Evolutionary conservation across 1,140 invertebrate genomes (phyloP), one percentile per base, ranked within the genome.

Genomic region (Asbolus verrucosus): DNA sequence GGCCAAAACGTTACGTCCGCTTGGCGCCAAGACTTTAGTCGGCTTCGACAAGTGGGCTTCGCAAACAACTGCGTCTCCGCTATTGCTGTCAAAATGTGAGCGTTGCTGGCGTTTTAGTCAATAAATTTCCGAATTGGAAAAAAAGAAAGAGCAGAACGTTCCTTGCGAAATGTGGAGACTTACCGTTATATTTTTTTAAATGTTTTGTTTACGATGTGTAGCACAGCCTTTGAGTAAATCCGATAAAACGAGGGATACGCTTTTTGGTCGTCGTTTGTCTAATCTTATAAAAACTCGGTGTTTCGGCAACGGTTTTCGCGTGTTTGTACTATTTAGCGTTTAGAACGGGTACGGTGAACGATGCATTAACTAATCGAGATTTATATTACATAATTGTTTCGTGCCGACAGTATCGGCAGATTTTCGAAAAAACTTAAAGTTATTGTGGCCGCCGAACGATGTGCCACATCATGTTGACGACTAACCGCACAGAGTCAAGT

Each of bases 391-490:
- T 79, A 79, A 79, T 76, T 77, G 75, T 74, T 75, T 72, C 27
- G 65, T 68, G 77, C 75, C 76, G 76, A 78, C 74, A 73, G 69
- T 33, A 73, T 76, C 76, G 77, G 75, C 77, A 74, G 67, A 69
- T 75, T 75, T 77, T 77, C 75, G 77, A 79, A 63, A 63, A 63
- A 78, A 76, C 77, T 77, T 78, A 79, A 78, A 77, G 75, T 77
- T 76, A 72, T 70, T 46, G 72, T 75, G 72, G 72, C 72, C 74
- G 69, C 66, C 39, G 38, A 43, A 65, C 78, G 79, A 79, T 79
- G 72, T 81, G 80, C 80, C 80, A 81, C 80, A 81, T 81, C 80
- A 81, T 81, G 79, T 81, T 80, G 77, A 81, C 80, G 79, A 81
- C 80, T 81, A 77, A 73, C 69, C 27, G 61, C 38, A 27, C 38